Evolutionary conservation across 2,888 invertebrate species (phyloP).

Genomic region (Altica lythri): DNA sequence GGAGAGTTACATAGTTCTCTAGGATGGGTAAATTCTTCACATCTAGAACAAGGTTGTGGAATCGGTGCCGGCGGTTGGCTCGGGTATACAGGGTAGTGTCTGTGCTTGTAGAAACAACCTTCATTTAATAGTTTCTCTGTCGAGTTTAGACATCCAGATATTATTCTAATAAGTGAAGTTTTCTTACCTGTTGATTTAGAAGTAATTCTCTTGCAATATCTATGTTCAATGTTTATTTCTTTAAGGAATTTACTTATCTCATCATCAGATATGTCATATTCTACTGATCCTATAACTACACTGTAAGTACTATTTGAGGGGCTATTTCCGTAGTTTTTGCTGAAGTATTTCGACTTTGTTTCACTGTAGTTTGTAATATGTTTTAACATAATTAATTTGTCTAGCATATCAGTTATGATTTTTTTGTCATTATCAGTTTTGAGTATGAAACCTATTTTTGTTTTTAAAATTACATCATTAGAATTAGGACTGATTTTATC

Average conservation of each 20-base stretch:
- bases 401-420: neutral
- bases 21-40: neutral
- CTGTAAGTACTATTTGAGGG: neutral
- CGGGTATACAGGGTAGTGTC: conserved; percentile 2
- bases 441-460: neutral
- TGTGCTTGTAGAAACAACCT: neutral
- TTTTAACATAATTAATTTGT: too few relatives aligned
- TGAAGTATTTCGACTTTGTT: too few relatives aligned
- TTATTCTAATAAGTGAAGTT: too few relatives aligned
- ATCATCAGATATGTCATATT: neutral
- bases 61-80: neutral
- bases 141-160: too few relatives aligned
- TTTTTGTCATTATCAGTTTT: conserved; percentile 2
- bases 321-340: neutral
- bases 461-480: neutral
- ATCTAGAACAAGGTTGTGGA: neutral
- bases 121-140: conserved; percentile 1
- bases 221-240: too few relatives aligned
- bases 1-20: conserved; percentile 1
- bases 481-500: neutral
- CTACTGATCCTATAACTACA: neutral
- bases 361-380: too few relatives aligned
- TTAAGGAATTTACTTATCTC: too few relatives aligned
- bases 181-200: too few relatives aligned
- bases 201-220: too few relatives aligned